These are phyloP conservation scores for Epinephelus moara DNA, from an alignment of 2,113 vertebrate genomes.

Conservation along the genomic window DNA sequence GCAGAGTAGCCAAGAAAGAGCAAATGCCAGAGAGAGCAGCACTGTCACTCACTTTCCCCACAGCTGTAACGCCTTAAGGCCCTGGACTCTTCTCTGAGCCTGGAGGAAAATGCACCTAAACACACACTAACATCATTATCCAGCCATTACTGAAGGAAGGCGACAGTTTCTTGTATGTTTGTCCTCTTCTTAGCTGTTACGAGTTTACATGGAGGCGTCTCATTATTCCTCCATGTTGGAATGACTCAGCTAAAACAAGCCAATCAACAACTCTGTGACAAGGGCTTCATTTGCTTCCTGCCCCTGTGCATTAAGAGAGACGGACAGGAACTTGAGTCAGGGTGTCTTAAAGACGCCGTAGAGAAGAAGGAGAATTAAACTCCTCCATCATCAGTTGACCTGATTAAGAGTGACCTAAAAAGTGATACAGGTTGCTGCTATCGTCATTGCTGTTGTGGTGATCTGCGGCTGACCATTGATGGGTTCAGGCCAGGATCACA, in stretches of 20 bases:
- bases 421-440: conserved; percentile 7
- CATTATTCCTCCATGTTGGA: conserved; percentile 42
- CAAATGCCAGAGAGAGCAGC: conserved; percentile 33
- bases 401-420: conserved; percentile 48
- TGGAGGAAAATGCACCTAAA: conserved; percentile 12
- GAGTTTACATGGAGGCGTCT: conserved; percentile 21
- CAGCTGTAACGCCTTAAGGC: conserved; percentile 33
- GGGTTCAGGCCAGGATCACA: conserved; percentile 23
- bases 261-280: conserved; percentile 35
- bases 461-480: conserved; percentile 20
- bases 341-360: background rate
- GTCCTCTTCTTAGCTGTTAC: conserved; percentile 1
- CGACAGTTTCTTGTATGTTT: conserved; percentile 17
- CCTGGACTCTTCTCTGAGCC: conserved; percentile 2
- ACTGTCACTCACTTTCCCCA: conserved; percentile 31
- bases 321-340: background rate
- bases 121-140: conserved; percentile 27
- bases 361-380: background rate
- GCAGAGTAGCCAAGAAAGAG: conserved; percentile 18
- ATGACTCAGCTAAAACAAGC: conserved; percentile 43
- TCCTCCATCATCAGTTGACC: conserved; percentile 14
- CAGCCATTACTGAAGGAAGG: conserved; percentile 16
- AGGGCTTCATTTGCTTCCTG: conserved; percentile 15
- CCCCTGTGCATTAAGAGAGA: background rate
- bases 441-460: conserved; percentile 10